A percentile compares a stretch with the other conserved stretches of the same genome.
These are phyloP conservation scores for Silurus glanis DNA, from an alignment of 2,113 vertebrate genomes.

Conservation along the genomic window DNA sequence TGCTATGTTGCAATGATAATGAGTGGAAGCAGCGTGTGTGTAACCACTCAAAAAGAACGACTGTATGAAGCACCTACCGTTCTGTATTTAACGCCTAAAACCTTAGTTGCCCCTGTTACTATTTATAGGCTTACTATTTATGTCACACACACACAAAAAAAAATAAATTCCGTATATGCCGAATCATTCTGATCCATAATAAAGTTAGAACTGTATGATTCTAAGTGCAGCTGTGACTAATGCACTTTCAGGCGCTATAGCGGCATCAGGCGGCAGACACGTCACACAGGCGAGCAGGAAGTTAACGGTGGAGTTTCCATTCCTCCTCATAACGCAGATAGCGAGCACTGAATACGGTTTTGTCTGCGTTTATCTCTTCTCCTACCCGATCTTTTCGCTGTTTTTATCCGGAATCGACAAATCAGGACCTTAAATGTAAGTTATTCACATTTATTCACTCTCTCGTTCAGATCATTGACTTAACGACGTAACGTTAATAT, in stretches of 20 bases:
- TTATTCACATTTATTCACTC: background rate
- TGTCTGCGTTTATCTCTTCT: background rate
- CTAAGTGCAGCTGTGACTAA: background rate
- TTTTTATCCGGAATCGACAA: background rate
- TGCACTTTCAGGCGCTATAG: background rate
- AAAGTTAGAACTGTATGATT: background rate
- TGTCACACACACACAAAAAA: too few relatives aligned
- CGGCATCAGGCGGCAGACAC: constrained; percentile 9
- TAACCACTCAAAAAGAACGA: background rate
- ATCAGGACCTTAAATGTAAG: constrained; percentile 11
- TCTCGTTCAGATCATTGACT: background rate
- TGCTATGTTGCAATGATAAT: too few relatives aligned
- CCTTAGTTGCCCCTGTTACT: background rate
- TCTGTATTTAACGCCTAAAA: background rate
- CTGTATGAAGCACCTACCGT: too few relatives aligned
- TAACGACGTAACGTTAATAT: background rate
- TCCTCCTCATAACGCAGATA: background rate
- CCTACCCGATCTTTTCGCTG: background rate
- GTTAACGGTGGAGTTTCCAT: constrained; percentile 35
- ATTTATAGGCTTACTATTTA: background rate
- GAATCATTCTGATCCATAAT: background rate
- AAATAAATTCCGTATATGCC: background rate
- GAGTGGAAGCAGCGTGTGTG: background rate
- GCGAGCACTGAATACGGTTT: background rate
- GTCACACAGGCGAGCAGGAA: constrained; percentile 43